phyloP scores from a whole-genome alignment of 2,888 invertebrate species.

The Meghimatium bilineatum region DNA sequence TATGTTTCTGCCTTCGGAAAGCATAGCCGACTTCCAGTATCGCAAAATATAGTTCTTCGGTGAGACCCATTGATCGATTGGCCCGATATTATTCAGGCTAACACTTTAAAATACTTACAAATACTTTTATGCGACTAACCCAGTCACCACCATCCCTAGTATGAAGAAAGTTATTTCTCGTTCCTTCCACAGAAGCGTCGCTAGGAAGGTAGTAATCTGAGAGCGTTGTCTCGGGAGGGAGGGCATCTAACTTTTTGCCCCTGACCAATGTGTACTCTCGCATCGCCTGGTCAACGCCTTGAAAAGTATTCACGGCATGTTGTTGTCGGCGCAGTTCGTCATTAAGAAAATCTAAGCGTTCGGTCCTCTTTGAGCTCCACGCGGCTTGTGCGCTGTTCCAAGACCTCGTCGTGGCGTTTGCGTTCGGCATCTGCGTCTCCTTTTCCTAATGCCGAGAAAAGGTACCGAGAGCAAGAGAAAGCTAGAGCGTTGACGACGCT shows the following conservation, averaged over 20 bases:
- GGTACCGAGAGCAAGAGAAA: background rate
- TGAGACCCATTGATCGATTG: too few relatives aligned
- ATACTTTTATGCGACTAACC: background rate
- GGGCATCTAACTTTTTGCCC: too few relatives aligned
- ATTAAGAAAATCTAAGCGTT: background rate
- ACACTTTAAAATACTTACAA: too few relatives aligned
- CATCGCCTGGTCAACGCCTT: background rate
- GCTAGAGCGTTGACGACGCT: slow-evolving; percentile 3
- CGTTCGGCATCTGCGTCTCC: background rate
- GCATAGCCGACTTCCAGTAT: too few relatives aligned
- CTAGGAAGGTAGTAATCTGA: background rate
- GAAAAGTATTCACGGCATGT: background rate
- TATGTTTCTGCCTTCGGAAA: too few relatives aligned
- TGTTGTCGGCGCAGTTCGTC: background rate
- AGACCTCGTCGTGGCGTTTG: background rate
- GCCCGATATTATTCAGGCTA: too few relatives aligned
- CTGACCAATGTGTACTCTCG: background rate
- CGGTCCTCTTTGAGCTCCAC: background rate
- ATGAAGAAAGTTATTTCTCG: background rate
- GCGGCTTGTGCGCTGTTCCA: slow-evolving; percentile 12
- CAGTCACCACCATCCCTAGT: background rate
- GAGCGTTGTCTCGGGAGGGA: background rate
- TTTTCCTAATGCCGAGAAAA: background rate
- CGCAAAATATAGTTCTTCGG: too few relatives aligned
- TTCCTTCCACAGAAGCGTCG: background rate